A percentile compares a stretch with the other conserved stretches of the same genome.
Evolutionary conservation across 2,888 invertebrate genomes (phyloP).

Genomic region (Caenorhabditis sp.): DNA sequence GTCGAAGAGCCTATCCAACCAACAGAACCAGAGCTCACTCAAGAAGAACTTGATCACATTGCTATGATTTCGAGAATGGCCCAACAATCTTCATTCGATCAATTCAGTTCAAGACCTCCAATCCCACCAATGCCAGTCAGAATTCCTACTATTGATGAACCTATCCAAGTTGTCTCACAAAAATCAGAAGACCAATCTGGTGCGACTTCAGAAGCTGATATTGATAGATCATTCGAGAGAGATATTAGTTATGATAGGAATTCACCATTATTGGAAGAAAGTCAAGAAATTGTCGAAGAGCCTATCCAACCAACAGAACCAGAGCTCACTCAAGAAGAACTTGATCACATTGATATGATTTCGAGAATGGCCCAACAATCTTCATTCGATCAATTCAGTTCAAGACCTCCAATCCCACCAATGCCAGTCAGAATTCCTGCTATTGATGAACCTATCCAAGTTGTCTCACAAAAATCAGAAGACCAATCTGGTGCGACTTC

Average conservation of each 20-base stretch:
- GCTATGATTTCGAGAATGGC: conserved; percentile 32
- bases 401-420: neutral
- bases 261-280: neutral
- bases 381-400: too few species aligned
- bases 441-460: neutral
- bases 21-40: conserved; percentile 17
- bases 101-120: neutral
- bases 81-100: conserved; percentile 18
- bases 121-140: conserved; percentile 9
- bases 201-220: conserved; percentile 27
- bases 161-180: neutral
- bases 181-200: conserved; percentile 15
- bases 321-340: neutral
- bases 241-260: neutral
- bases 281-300: neutral
- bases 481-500: conserved; percentile 25
- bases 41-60: conserved; percentile 44
- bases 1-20: conserved; percentile 8
- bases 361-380: neutral
- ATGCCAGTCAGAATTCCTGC: neutral
- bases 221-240: neutral
- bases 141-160: conserved; percentile 5
- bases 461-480: neutral
- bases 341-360: neutral
- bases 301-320: conserved; percentile 10